A percentile compares a stretch with the other conserved stretches of the same genome.
phyloP scores from a whole-genome alignment of 1,140 invertebrate species.

The Plodia interpunctella region DNA sequence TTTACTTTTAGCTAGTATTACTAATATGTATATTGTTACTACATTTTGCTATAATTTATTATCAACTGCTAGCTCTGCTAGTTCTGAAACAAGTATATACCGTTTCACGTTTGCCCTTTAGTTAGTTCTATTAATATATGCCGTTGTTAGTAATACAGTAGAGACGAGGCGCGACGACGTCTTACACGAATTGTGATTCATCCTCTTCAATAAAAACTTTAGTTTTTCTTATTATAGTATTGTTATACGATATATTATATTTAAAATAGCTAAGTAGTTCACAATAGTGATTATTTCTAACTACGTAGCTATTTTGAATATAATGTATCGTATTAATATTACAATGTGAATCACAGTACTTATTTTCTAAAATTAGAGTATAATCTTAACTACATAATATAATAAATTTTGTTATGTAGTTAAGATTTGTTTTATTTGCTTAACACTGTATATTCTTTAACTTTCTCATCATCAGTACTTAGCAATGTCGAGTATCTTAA shows the following conservation, averaged over 20 bases:
- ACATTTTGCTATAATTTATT: conserved; percentile 11
- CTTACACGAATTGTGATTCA: conserved; percentile 3
- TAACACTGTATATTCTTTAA: too few species aligned
- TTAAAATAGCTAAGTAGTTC: not conserved
- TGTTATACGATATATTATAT: not conserved
- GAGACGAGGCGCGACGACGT: not conserved
- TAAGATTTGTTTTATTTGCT: too few species aligned
- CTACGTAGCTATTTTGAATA: too few species aligned
- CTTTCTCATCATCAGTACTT: too few species aligned
- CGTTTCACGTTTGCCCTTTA: not conserved
- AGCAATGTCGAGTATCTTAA: too few species aligned
- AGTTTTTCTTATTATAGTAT: not conserved
- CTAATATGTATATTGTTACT: conserved; percentile 14
- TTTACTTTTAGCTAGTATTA: conserved; percentile 23
- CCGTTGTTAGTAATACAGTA: conserved; percentile 2
- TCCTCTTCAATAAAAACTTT: not conserved
- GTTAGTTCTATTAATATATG: conserved; percentile 2
- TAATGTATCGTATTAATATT: too few species aligned
- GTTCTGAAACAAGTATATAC: not conserved
- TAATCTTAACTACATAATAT: too few species aligned
- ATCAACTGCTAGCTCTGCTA: not conserved
- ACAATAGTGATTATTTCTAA: too few species aligned
- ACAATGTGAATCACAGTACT: too few species aligned
- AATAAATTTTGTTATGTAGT: too few species aligned
- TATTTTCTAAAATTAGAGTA: too few species aligned